Conservation (phyloP, 2,888 invertebrate genomes). For the Netelia virgata region DNA sequence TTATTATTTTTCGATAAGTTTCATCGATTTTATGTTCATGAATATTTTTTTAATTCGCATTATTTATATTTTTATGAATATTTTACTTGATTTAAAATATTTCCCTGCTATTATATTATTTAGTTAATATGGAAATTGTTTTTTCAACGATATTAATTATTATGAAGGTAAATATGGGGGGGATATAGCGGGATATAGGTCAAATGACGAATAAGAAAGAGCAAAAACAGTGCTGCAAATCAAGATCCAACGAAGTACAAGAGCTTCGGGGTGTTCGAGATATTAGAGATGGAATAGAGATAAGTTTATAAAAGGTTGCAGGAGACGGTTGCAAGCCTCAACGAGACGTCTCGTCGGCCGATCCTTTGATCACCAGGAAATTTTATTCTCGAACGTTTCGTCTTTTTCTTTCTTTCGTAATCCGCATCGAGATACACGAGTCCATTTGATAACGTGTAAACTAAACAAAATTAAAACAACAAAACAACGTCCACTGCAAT, state of each 20-base stretch:
- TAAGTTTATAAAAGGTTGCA: constrained; percentile 80
- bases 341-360: constrained; percentile 76
- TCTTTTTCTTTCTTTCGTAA: constrained; percentile 9
- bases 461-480: not conserved
- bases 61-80: not conserved
- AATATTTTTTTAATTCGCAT: not conserved
- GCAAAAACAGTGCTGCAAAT: constrained; percentile 16
- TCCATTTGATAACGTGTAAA: not conserved
- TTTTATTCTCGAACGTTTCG: constrained; percentile 66
- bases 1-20: not conserved
- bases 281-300: constrained; percentile 80
- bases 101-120: no score
- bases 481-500: not conserved
- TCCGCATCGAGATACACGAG: constrained; percentile 16
- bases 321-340: constrained; percentile 74
- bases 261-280: constrained; percentile 66
- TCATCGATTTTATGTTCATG: not conserved
- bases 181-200: not conserved
- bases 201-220: constrained; percentile 9
- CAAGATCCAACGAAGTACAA: constrained; percentile 31
- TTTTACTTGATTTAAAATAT: not conserved
- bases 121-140: not conserved
- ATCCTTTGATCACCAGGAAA: constrained; percentile 79
- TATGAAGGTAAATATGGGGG: not conserved
- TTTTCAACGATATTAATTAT: not conserved